A percentile compares a stretch with the other conserved stretches of the same genome.
Evolutionary conservation across 2,888 invertebrate species (phyloP).

Genomic region (Ichneumon xanthorius): DNA sequence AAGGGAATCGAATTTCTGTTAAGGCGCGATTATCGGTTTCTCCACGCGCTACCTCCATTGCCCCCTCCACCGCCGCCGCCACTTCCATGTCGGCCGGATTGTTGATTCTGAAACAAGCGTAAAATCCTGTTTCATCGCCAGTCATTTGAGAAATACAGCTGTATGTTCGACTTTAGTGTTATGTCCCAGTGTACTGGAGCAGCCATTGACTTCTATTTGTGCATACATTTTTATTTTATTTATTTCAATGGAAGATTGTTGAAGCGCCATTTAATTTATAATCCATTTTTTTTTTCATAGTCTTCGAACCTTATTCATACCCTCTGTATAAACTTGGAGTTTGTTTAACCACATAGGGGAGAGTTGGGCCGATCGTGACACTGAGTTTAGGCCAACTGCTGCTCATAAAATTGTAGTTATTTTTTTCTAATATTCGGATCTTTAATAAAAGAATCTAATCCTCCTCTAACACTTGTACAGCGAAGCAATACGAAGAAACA

Average conservation of each 20-base stretch:
- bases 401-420: too few relatives aligned
- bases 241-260: background rate
- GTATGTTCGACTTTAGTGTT: background rate
- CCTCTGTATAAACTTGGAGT: too few relatives aligned
- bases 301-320: too few relatives aligned
- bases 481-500: too few relatives aligned
- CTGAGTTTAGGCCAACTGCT: too few relatives aligned
- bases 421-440: too few relatives aligned
- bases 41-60: slow-evolving; percentile 66
- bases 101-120: slow-evolving; percentile 75
- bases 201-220: background rate
- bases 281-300: background rate
- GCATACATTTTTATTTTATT: background rate
- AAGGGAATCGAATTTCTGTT: slow-evolving; percentile 31
- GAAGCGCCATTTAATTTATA: background rate
- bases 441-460: too few relatives aligned
- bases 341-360: too few relatives aligned
- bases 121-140: slow-evolving; percentile 18
- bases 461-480: too few relatives aligned
- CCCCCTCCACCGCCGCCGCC: slow-evolving; percentile 52
- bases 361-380: too few relatives aligned
- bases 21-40: slow-evolving; percentile 66
- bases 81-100: slow-evolving; percentile 74
- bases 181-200: background rate
- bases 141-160: background rate